A percentile compares a stretch with the other conserved stretches of the same genome.
Evolutionary conservation across 2,888 invertebrate species (phyloP).

Genomic region (Desoria tigrina): DNA sequence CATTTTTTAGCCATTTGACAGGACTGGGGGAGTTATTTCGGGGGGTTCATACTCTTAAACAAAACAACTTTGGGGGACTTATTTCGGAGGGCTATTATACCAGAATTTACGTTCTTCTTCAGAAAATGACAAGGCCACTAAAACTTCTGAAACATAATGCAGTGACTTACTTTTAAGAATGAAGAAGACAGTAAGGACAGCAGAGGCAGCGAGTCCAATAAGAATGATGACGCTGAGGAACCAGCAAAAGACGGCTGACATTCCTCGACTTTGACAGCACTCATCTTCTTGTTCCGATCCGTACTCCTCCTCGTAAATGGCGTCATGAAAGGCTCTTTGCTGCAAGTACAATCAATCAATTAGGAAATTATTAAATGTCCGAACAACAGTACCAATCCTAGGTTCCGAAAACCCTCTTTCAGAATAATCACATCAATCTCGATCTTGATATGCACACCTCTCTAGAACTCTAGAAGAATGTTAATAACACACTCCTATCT

Average conservation of each 20-base stretch:
- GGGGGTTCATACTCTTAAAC: too few relatives aligned
- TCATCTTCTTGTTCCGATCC: conserved; percentile 51
- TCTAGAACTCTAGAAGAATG: background rate
- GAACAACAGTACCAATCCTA: too few relatives aligned
- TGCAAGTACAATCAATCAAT: conserved; percentile 6
- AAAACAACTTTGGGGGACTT: too few relatives aligned
- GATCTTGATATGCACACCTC: background rate
- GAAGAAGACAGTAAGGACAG: conserved; percentile 53
- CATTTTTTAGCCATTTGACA: too few relatives aligned
- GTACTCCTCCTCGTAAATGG: conserved; percentile 53
- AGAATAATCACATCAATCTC: too few relatives aligned
- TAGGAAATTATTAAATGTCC: background rate
- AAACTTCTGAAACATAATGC: too few relatives aligned
- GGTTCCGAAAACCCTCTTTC: too few relatives aligned
- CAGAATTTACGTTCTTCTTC: too few relatives aligned
- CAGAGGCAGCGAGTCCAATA: conserved; percentile 51
- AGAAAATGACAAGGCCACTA: too few relatives aligned
- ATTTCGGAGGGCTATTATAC: too few relatives aligned
- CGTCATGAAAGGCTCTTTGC: conserved; percentile 53
- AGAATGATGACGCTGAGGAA: conserved; percentile 53
- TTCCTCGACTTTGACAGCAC: conserved; percentile 47
- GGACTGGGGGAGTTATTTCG: too few relatives aligned
- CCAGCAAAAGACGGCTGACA: conserved; percentile 53
- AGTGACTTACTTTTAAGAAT: conserved; percentile 51
- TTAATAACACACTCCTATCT: background rate